Percentiles rank a stretch among this genome's conserved stretches.
Conservation (phyloP, 2,888 invertebrate species). For the Abrostola triplasia region DNA sequence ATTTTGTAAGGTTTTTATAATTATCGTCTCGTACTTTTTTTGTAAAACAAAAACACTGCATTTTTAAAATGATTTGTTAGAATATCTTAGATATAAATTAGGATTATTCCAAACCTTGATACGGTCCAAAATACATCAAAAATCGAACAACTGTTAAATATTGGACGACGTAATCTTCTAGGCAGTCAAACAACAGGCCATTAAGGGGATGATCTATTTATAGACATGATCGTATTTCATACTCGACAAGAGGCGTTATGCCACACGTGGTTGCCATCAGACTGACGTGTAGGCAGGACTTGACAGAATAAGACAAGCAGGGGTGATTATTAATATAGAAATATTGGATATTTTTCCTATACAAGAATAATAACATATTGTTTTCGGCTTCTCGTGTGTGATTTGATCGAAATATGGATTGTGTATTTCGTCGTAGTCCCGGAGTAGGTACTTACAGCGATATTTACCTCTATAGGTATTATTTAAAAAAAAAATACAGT, state of each 20-base stretch:
- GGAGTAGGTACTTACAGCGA: too few species aligned
- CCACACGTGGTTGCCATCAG: conserved; percentile 76
- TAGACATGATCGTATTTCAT: conserved; percentile 35
- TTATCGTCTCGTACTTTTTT: too few species aligned
- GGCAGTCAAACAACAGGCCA: conserved; percentile 77
- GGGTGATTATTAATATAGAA: conserved; percentile 16
- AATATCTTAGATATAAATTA: background rate
- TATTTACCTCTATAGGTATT: too few species aligned
- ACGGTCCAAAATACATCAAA: conserved; percentile 36
- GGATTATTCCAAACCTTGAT: background rate
- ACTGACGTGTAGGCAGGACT: conserved; percentile 27
- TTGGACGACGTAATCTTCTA: conserved; percentile 59
- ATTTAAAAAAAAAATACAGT: too few species aligned
- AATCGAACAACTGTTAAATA: conserved; percentile 48
- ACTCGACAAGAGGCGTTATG: conserved; percentile 40
- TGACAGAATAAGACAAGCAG: conserved; percentile 11
- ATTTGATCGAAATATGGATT: too few species aligned
- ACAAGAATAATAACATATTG: background rate
- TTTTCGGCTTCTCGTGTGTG: background rate
- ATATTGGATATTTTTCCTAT: background rate
- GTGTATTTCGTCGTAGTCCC: too few species aligned
- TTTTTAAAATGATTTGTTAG: too few species aligned
- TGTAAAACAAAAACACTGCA: too few species aligned
- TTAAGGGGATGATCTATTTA: conserved; percentile 72
- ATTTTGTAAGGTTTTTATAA: too few species aligned